Percentiles rank a stretch among this genome's conserved stretches.
Evolutionary conservation across 1,140 invertebrate species (phyloP).

Genomic region (Chrysoperla carnea): DNA sequence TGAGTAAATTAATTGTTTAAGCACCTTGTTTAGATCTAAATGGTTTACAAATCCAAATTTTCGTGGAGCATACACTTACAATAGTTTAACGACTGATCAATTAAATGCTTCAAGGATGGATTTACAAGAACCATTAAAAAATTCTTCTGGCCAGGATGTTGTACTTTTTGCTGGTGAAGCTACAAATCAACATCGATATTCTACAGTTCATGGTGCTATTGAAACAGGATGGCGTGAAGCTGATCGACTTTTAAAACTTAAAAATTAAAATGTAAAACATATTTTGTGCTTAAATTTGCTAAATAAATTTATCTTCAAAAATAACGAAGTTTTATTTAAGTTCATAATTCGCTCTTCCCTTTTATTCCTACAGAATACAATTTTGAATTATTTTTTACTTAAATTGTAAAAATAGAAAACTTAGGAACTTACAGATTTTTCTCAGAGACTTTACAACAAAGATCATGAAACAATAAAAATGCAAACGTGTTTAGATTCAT

Average conservation of each 20-base stretch:
- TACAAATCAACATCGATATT: conserved; percentile 44
- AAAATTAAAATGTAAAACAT: conserved; percentile 10
- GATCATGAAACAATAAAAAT: no score
- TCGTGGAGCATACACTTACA: conserved; percentile 51
- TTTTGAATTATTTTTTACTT: no score
- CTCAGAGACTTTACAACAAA: no score
- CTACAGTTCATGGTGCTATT: conserved; percentile 66
- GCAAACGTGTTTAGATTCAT: no score
- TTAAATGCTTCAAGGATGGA: conserved; percentile 24
- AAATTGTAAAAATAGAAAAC: no score
- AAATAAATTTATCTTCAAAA: no score
- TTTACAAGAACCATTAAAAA: conserved; percentile 34
- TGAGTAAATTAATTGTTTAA: no score
- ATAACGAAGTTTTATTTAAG: no score
- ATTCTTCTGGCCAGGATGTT: conserved; percentile 26
- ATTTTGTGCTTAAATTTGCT: no score
- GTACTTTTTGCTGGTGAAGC: conserved; percentile 58
- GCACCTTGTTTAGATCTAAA: conserved; percentile 37
- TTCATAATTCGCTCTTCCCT: no score
- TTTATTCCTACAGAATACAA: no score
- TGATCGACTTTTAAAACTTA: conserved; percentile 27
- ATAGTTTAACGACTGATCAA: conserved; percentile 34
- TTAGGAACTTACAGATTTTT: no score
- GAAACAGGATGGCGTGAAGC: conserved; percentile 63
- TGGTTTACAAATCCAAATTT: conserved; percentile 51